A percentile compares a stretch with the other conserved stretches of the same genome.
Conservation (phyloP, 2,888 invertebrate species). For the Tachina grossa region DNA sequence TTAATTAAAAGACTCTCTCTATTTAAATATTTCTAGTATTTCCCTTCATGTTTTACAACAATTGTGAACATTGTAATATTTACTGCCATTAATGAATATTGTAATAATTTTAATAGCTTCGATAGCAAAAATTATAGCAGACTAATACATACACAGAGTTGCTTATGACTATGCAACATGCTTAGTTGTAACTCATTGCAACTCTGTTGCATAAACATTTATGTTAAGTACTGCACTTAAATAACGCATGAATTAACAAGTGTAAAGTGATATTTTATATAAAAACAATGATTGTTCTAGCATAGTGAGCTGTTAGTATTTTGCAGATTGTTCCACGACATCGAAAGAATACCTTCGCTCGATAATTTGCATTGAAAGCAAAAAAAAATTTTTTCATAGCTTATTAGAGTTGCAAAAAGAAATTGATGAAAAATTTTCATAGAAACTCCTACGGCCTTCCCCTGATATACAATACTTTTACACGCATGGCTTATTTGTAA, state of each 20-base stretch:
- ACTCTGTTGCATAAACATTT: conserved; percentile 22
- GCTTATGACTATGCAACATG: conserved; percentile 37
- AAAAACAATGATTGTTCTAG: too few species aligned
- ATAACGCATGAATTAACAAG: not conserved
- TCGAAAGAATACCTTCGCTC: too few species aligned
- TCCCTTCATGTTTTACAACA: conserved; percentile 23
- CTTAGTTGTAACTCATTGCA: conserved; percentile 1
- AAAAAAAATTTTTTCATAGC: too few species aligned
- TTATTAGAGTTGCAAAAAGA: too few species aligned
- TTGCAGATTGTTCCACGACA: too few species aligned
- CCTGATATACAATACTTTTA: too few species aligned
- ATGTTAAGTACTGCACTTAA: conserved; percentile 2
- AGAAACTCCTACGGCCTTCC: too few species aligned
- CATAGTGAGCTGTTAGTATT: too few species aligned
- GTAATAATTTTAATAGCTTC: conserved; percentile 23
- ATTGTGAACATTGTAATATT: conserved; percentile 49
- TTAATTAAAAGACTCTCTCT: not conserved
- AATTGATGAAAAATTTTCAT: too few species aligned
- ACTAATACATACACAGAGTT: not conserved
- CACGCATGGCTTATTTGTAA: too few species aligned
- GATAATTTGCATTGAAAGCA: too few species aligned
- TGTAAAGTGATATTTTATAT: not conserved
- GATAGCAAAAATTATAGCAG: not conserved
- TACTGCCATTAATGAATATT: conserved; percentile 21
- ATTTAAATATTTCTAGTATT: not conserved